Conservation (phyloP, 2,888 invertebrate genomes). For the Yponomeuta plumbellus region DNA sequence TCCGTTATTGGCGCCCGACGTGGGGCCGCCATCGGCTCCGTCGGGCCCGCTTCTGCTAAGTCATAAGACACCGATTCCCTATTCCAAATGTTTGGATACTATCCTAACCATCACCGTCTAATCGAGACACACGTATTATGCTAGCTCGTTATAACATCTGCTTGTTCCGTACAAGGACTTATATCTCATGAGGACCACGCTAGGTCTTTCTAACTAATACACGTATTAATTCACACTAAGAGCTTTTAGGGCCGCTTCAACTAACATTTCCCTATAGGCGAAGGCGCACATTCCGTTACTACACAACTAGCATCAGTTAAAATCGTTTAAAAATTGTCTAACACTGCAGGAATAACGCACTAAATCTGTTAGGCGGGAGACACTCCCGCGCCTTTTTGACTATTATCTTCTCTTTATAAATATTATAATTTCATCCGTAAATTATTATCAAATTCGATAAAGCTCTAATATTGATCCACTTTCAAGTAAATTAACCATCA, state of each 20-base stretch:
- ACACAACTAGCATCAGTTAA: slow-evolving; percentile 70
- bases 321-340: slow-evolving; percentile 63
- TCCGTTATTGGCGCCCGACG: slow-evolving; percentile 32
- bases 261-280: slow-evolving; percentile 45
- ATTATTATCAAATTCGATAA: slow-evolving; percentile 77
- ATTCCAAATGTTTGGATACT: slow-evolving; percentile 16
- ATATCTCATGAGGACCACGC: slow-evolving; percentile 41
- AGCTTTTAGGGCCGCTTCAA: slow-evolving; percentile 57
- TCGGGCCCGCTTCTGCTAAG: slow-evolving; percentile 20
- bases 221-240: slow-evolving; percentile 60
- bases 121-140: slow-evolving; percentile 47
- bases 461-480: slow-evolving; percentile 76
- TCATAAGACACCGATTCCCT: slow-evolving; percentile 32
- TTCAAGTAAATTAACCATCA: slow-evolving; percentile 58
- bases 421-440: slow-evolving; percentile 68
- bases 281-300: slow-evolving; percentile 37
- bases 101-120: slow-evolving; percentile 25
- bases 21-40: slow-evolving; percentile 31
- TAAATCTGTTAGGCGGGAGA: slow-evolving; percentile 42
- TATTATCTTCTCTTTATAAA: slow-evolving; percentile 51
- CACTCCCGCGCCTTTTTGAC: slow-evolving; percentile 27
- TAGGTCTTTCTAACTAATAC: slow-evolving; percentile 43
- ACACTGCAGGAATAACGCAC: slow-evolving; percentile 58
- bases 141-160: slow-evolving; percentile 38
- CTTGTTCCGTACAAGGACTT: slow-evolving; percentile 54